These are phyloP conservation scores for Creontiades dilutus DNA, from an alignment of 2,888 invertebrate species.

Conservation along the genomic window DNA sequence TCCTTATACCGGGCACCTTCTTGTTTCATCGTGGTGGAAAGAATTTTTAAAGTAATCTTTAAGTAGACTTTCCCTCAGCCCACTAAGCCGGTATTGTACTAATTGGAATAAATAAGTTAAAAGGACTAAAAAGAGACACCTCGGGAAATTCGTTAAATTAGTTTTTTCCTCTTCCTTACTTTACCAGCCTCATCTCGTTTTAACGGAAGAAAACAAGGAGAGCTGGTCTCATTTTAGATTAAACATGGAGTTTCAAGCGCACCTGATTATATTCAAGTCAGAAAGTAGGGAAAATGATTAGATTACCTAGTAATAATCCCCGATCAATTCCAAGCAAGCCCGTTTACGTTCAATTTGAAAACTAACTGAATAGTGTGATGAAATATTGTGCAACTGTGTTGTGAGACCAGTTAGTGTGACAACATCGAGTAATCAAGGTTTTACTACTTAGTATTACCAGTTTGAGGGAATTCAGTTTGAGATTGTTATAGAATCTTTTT, in stretches of 20 bases:
- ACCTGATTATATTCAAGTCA: not conserved
- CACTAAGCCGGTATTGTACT: constrained; percentile 41
- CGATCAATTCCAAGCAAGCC: too few relatives aligned
- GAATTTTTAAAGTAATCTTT: constrained; percentile 22
- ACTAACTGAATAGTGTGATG: too few relatives aligned
- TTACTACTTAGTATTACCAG: too few relatives aligned
- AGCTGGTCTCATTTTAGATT: not conserved
- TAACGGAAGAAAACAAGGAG: not conserved
- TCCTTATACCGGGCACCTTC: not conserved
- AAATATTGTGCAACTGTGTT: too few relatives aligned
- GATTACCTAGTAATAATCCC: not conserved
- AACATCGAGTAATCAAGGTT: too few relatives aligned
- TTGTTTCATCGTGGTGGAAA: not conserved
- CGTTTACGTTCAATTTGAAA: too few relatives aligned
- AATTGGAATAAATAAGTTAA: constrained; percentile 46
- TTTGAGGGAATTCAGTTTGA: too few relatives aligned
- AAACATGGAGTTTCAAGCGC: constrained; percentile 4
- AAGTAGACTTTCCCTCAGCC: constrained; percentile 19
- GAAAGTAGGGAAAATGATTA: not conserved
- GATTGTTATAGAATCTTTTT: too few relatives aligned
- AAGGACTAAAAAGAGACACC: not conserved
- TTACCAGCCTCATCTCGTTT: not conserved
- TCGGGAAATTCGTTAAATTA: constrained; percentile 48
- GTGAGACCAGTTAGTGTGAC: too few relatives aligned
- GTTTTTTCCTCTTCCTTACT: constrained; percentile 15